Evolutionary conservation across 1,140 invertebrate genomes (phyloP).

Genomic region (Drosophila nikananu): DNA sequence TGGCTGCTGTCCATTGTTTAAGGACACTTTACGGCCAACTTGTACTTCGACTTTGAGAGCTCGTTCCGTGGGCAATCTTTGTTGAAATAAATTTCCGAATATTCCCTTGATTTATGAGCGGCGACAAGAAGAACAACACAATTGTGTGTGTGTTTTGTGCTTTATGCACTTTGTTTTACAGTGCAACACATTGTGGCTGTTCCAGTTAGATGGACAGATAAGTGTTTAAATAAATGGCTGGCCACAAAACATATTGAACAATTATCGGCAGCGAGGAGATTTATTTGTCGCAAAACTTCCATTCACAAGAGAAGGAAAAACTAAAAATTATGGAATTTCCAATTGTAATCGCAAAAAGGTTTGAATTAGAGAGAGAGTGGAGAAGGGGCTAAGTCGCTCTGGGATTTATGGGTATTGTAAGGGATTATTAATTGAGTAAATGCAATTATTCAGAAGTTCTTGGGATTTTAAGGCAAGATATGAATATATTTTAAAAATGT

Average conservation of each 20-base stretch:
- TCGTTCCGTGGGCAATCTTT: conserved; percentile 60
- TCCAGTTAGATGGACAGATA: conserved; percentile 42
- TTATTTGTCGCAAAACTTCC: conserved; percentile 49
- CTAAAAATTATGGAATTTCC: not conserved
- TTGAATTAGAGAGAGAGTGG: not conserved
- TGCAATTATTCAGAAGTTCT: not conserved
- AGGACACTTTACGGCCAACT: conserved; percentile 66
- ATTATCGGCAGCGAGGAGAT: conserved; percentile 36
- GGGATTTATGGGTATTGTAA: not conserved
- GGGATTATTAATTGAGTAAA: conserved; percentile 4
- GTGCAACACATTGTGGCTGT: conserved; percentile 35
- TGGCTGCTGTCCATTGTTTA: conserved; percentile 22
- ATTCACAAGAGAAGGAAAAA: not conserved
- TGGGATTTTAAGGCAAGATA: not conserved
- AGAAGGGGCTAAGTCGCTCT: not conserved
- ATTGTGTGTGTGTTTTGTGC: conserved; percentile 12
- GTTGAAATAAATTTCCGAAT: conserved; percentile 77
- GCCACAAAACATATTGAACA: conserved; percentile 38
- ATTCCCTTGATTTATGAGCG: conserved; percentile 71
- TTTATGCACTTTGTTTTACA: conserved; percentile 41
- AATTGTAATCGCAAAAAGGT: conserved; percentile 33
- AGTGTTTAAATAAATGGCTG: conserved; percentile 48
- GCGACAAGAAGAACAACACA: conserved; percentile 41
- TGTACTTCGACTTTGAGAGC: conserved; percentile 40
- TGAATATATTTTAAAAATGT: not conserved